Percentiles rank a stretch among this genome's conserved stretches.
Evolutionary conservation across 2,113 vertebrate species (phyloP).

Genomic region (Callopanchax toddi): DNA sequence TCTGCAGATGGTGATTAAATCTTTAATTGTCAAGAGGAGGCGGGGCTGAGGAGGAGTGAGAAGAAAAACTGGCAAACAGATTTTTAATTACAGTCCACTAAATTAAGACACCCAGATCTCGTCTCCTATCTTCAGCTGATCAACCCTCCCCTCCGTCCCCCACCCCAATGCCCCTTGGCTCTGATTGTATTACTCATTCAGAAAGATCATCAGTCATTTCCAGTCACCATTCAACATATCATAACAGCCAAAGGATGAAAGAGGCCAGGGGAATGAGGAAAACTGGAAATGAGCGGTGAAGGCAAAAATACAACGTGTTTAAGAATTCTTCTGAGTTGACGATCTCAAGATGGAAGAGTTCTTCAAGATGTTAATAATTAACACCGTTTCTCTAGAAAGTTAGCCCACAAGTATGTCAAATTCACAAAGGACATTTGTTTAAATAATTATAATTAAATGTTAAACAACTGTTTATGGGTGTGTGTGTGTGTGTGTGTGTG

Average conservation of each 20-base stretch:
- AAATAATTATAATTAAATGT: background rate
- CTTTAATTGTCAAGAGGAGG: slow-evolving; percentile 75
- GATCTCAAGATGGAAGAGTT: background rate
- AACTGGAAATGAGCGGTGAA: slow-evolving; percentile 12
- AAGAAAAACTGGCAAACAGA: slow-evolving; percentile 73
- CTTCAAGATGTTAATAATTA: slow-evolving; percentile 16
- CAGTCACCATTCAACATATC: slow-evolving; percentile 58
- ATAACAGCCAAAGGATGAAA: slow-evolving; percentile 30
- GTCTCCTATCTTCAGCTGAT: slow-evolving; percentile 66
- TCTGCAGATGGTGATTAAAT: slow-evolving; percentile 81
- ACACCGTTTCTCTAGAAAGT: background rate
- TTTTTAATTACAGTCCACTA: slow-evolving; percentile 80
- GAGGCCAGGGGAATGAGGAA: no score
- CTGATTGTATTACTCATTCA: slow-evolving; percentile 77
- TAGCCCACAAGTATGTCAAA: background rate
- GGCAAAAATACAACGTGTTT: slow-evolving; percentile 6
- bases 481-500: no score
- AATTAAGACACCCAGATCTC: slow-evolving; percentile 75
- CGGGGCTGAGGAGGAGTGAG: slow-evolving; percentile 53
- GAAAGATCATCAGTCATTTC: slow-evolving; percentile 70
- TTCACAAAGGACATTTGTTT: background rate
- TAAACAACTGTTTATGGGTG: no score
- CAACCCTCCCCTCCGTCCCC: slow-evolving; percentile 34
- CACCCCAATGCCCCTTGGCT: slow-evolving; percentile 53
- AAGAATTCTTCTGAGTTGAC: slow-evolving; percentile 17